A percentile compares a stretch with the other conserved stretches of the same genome.
Evolutionary conservation across 2,797 vertebrate genomes (phyloP).

Genomic region (Setipinna tenuifilis): DNA sequence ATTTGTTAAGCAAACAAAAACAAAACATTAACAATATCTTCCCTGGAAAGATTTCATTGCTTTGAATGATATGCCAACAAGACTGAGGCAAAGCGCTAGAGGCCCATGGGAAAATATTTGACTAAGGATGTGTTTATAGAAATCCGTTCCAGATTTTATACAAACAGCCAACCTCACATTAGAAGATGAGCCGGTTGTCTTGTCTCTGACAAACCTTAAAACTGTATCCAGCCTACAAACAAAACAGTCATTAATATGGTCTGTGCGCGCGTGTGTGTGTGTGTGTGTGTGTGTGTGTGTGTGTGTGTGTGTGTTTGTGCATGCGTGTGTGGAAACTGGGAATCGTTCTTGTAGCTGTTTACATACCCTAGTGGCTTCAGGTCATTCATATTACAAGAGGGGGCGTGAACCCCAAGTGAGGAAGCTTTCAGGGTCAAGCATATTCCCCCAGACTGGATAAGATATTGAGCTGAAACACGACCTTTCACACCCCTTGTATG

Average conservation of each 20-base stretch:
- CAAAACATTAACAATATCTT: neutral
- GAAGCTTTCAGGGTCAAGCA: neutral
- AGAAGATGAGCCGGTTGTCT: neutral
- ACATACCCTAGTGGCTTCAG: neutral
- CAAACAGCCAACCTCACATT: neutral
- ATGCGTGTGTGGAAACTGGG: neutral
- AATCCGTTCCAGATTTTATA: neutral
- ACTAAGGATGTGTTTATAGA: neutral
- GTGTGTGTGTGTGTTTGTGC: neutral
- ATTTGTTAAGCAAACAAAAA: neutral
- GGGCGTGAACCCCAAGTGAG: neutral
- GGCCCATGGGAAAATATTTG: neutral
- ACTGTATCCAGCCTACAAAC: neutral
- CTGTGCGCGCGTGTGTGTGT: neutral
- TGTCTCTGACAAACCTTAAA: neutral
- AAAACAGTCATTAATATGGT: neutral
- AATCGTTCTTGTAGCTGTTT: neutral
- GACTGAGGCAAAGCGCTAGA: neutral
- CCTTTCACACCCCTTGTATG: neutral
- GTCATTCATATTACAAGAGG: conserved; percentile 21
- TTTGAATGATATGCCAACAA: neutral
- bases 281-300: neutral
- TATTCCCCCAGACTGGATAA: neutral
- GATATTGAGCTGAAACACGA: conserved; percentile 23
- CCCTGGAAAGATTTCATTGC: neutral